phyloP scores from a whole-genome alignment of 2,797 vertebrate genomes.

The Tragopan temminckii region DNA sequence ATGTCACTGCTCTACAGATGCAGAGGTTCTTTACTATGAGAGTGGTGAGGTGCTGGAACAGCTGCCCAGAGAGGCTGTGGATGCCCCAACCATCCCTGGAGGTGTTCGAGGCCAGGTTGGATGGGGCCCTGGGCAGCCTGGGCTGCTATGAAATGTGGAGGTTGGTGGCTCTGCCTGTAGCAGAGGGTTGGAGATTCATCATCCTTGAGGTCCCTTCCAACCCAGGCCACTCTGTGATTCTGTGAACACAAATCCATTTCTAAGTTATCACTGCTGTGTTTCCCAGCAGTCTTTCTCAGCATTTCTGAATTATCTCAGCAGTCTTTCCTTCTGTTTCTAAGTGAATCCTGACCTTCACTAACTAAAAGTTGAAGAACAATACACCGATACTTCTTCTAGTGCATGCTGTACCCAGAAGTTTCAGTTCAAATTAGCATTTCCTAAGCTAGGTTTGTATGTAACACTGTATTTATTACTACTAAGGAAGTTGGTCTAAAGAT shows the following conservation, averaged over 20 bases:
- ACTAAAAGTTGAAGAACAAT: neutral
- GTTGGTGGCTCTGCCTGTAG: no score
- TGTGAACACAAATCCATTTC: neutral
- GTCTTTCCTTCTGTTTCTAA: neutral
- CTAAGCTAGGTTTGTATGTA: neutral
- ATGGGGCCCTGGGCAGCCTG: no score
- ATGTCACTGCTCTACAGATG: neutral
- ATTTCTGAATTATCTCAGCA: neutral
- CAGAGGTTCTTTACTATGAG: no score
- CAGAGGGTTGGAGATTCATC: no score
- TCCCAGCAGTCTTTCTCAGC: neutral
- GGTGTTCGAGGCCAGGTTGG: no score
- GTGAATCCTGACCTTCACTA: neutral
- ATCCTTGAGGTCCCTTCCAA: no score
- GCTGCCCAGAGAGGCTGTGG: no score
- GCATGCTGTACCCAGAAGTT: neutral
- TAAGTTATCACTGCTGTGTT: neutral
- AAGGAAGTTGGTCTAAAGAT: neutral
- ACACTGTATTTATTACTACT: neutral
- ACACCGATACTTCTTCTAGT: neutral
- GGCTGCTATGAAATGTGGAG: no score
- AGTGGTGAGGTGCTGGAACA: no score
- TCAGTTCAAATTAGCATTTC: neutral
- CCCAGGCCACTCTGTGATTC: no score
- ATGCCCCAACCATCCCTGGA: no score